phyloP scores from a whole-genome alignment of 1,140 invertebrate species.

The Heterodera schachtii region DNA sequence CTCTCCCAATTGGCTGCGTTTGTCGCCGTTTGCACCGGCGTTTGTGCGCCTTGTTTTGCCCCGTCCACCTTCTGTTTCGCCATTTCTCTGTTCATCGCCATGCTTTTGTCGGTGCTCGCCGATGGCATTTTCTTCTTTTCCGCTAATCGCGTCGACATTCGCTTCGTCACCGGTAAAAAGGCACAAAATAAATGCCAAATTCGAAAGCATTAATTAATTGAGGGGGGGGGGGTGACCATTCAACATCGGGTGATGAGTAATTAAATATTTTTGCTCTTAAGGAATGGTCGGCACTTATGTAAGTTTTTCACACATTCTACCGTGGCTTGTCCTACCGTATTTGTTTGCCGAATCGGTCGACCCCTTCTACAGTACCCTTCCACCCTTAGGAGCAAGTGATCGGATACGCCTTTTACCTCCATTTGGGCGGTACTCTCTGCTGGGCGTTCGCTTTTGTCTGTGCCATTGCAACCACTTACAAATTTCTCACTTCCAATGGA shows the following conservation, averaged over 20 bases:
- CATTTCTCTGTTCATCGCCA: conserved; percentile 60
- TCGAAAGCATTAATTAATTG: too few species aligned
- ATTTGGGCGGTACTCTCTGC: conserved; percentile 60
- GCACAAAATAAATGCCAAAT: neutral
- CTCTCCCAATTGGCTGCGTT: conserved; percentile 60
- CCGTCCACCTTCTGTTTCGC: conserved; percentile 62
- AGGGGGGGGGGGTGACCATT: too few species aligned
- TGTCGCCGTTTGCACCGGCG: conserved; percentile 60
- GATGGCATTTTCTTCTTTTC: conserved; percentile 65
- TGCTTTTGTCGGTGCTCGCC: conserved; percentile 60
- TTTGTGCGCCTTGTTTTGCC: conserved; percentile 63
- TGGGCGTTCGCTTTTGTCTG: conserved; percentile 59
- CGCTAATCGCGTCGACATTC: conserved; percentile 64
- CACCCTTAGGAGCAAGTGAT: conserved; percentile 53
- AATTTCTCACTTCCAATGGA: conserved; percentile 56
- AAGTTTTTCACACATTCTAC: neutral
- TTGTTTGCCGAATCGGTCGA: neutral
- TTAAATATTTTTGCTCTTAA: neutral
- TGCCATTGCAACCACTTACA: conserved; percentile 62
- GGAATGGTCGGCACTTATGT: conserved; percentile 35
- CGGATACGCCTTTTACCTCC: conserved; percentile 65
- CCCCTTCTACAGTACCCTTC: too few species aligned
- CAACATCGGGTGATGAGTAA: too few species aligned
- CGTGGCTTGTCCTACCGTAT: neutral
- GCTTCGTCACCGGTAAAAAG: conserved; percentile 59